Evolutionary conservation across 2,888 invertebrate genomes (phyloP).

Genomic region (Gisinianus flammeolus): DNA sequence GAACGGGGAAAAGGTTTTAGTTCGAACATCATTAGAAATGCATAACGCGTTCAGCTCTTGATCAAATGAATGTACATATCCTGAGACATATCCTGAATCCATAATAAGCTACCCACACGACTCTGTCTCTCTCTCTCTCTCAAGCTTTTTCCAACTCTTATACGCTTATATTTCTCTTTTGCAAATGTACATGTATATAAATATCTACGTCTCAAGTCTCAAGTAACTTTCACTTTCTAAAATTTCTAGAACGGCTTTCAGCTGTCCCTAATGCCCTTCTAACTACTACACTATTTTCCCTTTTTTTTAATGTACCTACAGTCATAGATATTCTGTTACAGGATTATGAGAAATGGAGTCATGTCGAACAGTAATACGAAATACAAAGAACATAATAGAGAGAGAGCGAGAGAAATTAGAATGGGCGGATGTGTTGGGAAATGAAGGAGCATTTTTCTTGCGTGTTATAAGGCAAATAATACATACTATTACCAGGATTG

Average conservation of each 20-base stretch:
- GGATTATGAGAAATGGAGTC: not conserved
- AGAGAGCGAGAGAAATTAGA: not conserved
- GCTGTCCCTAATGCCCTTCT: not conserved
- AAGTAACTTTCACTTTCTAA: not conserved
- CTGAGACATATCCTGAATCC: conserved; percentile 55
- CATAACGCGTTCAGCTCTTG: conserved; percentile 55
- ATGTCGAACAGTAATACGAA: not conserved
- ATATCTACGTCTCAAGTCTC: not conserved
- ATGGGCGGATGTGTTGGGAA: not conserved
- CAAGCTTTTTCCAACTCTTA: not conserved
- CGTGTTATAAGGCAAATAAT: too few relatives aligned
- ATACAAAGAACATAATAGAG: too few relatives aligned
- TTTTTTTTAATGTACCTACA: too few relatives aligned
- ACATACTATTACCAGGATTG: too few relatives aligned
- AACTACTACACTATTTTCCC: too few relatives aligned
- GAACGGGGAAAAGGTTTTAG: conserved; percentile 12
- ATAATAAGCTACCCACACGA: conserved; percentile 49
- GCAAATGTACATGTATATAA: not conserved
- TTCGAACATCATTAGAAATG: conserved; percentile 49
- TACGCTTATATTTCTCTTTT: too few relatives aligned
- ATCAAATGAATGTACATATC: conserved; percentile 58
- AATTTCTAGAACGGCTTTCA: not conserved
- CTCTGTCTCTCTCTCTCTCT: conserved; percentile 15
- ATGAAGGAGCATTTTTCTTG: too few relatives aligned
- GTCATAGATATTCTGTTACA: not conserved